Base-by-base conservation (phyloP, 2,797 vertebrate species). In the Chelon auratus region DNA sequence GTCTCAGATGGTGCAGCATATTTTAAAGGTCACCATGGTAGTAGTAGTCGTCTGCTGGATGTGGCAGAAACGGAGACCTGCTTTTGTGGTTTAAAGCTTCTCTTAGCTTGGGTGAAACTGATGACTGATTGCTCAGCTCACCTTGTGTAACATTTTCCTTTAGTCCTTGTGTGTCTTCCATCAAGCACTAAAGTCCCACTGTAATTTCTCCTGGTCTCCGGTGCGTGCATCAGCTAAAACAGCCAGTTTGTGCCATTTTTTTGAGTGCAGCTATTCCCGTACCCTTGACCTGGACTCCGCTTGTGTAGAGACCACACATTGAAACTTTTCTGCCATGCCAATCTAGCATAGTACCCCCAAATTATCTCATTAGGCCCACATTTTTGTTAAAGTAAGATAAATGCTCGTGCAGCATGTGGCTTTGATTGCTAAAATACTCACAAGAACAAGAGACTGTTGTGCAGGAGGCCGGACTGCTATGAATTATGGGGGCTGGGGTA, bases 401-500 rank as follows among this genome's bases (percentile, higher is more conserved):
- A 91, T 89, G 83, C 76, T 57, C 68, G 26, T 54, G 80, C 40
- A 76, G 82, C 92, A 94, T 94, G 90, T 94, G 93, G 92, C 90
- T 92, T 86, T 91, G 83, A 94, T 95, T 93, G 90, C 76, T 83
- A 78, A 90, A 91, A 86, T 84, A 72, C 77, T 88, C 85, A 66
- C 74, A 89, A 91, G 86, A 94, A 93, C 91, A 93, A 91, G 85
- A 90, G 89, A 22, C 87, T 79, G 90, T 92, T 93, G 90, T 93
- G 83, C 66, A 68, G 59, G 78, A 74, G 62, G 64, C 65, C 57
- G 56, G 75, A 45, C 81, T 79, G 81, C 78, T 61, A 54, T 86
- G 85, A 87, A 86, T 85, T 83, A 87, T 76, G 71, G 79, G 40
- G 61, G 24, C 42, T 54, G 56, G 66, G 69, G 61, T 50, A 62